These are phyloP conservation scores for Scaptomyza reducta DNA, from an alignment of 2,888 invertebrate species.

Conservation along the genomic window DNA sequence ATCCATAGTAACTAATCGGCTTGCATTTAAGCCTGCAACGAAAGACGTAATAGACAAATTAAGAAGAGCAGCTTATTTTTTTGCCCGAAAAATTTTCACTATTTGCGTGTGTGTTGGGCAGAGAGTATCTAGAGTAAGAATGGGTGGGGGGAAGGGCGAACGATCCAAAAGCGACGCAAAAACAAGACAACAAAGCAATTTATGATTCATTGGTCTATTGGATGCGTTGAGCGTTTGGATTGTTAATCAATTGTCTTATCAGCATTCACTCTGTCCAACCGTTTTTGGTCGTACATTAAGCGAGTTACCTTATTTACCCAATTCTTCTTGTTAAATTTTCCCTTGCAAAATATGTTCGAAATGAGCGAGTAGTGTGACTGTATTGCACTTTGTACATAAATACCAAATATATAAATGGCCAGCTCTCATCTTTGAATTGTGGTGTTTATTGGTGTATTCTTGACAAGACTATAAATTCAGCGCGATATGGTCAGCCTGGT, in stretches of 20 bases:
- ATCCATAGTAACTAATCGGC: conserved; percentile 79
- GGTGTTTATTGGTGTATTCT: conserved; percentile 23
- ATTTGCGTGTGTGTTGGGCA: background rate
- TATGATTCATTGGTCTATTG: conserved; percentile 40
- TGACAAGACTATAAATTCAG: background rate
- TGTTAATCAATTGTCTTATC: conserved; percentile 43
- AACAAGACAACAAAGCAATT: conserved; percentile 48
- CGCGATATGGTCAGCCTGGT: conserved; percentile 16
- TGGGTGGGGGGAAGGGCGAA: conserved; percentile 2
- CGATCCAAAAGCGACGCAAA: conserved; percentile 50
- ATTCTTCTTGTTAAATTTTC: conserved; percentile 50
- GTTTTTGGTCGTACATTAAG: conserved; percentile 25
- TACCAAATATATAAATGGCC: background rate
- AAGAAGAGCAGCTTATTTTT: conserved; percentile 29
- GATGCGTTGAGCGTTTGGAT: background rate
- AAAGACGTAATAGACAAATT: conserved; percentile 46
- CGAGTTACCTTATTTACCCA: conserved; percentile 58
- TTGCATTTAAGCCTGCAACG: conserved; percentile 55
- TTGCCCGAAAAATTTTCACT: conserved; percentile 43
- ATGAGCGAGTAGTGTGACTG: conserved; percentile 34
- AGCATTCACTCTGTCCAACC: conserved; percentile 12
- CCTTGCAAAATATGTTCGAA: conserved; percentile 54
- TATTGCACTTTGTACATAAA: background rate
- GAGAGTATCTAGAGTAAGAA: no score
- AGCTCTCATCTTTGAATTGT: background rate